Evolutionary conservation across 2,888 invertebrate species (phyloP).

Genomic region (Empis stercorea): DNA sequence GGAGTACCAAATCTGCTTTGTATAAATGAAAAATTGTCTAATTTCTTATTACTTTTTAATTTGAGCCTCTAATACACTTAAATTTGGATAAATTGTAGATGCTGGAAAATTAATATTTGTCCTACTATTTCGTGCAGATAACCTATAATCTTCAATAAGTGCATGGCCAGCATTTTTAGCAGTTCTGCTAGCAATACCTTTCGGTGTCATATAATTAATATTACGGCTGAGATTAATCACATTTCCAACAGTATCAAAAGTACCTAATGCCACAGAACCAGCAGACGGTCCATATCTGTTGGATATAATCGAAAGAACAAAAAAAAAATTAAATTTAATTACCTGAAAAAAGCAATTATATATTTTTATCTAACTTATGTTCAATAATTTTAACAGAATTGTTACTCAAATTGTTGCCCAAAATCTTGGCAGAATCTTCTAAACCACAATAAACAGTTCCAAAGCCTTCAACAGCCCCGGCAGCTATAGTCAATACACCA

Average conservation of each 20-base stretch:
- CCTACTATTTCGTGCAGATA: conserved; percentile 10
- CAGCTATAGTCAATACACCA: conserved; percentile 50
- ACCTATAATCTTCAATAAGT: conserved; percentile 35
- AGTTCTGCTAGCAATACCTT: conserved; percentile 48
- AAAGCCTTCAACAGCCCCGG: conserved; percentile 58
- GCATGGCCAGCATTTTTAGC: conserved; percentile 50
- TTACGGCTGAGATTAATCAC: conserved; percentile 51
- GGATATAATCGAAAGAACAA: too few species aligned
- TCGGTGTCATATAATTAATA: conserved; percentile 50
- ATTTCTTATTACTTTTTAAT: neutral
- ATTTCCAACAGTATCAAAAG: conserved; percentile 57
- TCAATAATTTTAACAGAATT: conserved; percentile 63
- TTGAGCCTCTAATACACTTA: conserved; percentile 18
- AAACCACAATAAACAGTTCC: conserved; percentile 56
- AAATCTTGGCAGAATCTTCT: conserved; percentile 53
- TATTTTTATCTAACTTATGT: conserved; percentile 46
- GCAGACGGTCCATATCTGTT: conserved; percentile 57
- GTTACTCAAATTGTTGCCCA: conserved; percentile 50
- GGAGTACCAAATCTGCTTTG: too few species aligned
- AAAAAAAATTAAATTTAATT: conserved; percentile 1
- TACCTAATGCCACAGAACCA: conserved; percentile 49
- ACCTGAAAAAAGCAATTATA: neutral
- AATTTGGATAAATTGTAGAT: conserved; percentile 29
- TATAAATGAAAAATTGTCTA: too few species aligned
- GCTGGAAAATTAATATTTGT: conserved; percentile 24